Conservation (phyloP, 2,888 invertebrate species). For the Mythimna pallens region DNA sequence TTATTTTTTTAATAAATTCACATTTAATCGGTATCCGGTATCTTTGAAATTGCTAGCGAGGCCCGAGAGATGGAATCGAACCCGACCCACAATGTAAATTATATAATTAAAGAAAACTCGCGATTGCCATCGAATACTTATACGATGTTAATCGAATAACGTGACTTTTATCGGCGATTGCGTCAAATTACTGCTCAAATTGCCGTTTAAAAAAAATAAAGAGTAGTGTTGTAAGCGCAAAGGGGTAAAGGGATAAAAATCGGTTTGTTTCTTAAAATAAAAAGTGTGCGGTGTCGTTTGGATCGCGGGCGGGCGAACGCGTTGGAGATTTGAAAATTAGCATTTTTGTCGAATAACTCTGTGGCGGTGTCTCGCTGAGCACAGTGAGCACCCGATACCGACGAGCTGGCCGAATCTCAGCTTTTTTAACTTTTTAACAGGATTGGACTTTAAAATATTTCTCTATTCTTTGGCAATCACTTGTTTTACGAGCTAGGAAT, state of each 20-base stretch:
- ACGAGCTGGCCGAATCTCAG: conserved; percentile 79
- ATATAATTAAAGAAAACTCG: conserved; percentile 87
- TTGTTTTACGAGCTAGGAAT: conserved; percentile 64
- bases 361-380: conserved; percentile 86
- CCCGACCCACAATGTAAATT: conserved; percentile 85
- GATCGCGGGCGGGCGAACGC: conserved; percentile 84
- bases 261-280: conserved; percentile 79
- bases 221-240: conserved; percentile 53
- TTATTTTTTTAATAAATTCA: conserved; percentile 85
- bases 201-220: conserved; percentile 64
- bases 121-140: conserved; percentile 82
- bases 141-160: conserved; percentile 82
- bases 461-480: conserved; percentile 74
- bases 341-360: conserved; percentile 91
- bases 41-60: conserved; percentile 85
- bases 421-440: conserved; percentile 81
- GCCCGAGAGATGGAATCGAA: conserved; percentile 82
- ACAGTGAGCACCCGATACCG: conserved; percentile 87
- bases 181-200: conserved; percentile 75
- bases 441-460: conserved; percentile 86
- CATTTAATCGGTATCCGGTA: conserved; percentile 83
- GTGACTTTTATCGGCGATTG: conserved; percentile 76
- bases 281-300: conserved; percentile 81
- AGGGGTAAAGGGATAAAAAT: conserved; percentile 65
- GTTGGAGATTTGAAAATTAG: conserved; percentile 90